Percentiles rank a stretch among this genome's conserved stretches.
Conservation (phyloP, 2,888 invertebrate genomes). For the Nebria brevicollis region DNA sequence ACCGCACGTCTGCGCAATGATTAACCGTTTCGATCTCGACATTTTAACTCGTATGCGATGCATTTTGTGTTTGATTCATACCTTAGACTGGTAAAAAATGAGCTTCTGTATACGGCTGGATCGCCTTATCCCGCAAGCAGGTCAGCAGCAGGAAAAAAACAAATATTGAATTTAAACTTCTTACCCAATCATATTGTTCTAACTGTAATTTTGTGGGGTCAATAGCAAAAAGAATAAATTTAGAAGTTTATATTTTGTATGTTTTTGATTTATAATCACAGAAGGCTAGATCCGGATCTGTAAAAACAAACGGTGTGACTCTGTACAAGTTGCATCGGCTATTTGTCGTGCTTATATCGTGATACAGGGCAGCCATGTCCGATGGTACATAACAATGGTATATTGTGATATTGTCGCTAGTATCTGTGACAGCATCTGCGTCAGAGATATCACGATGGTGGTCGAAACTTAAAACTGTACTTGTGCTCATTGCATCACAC, state of each 20-base stretch:
- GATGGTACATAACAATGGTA: neutral
- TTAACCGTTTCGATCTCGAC: conserved; percentile 62
- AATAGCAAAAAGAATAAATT: no score
- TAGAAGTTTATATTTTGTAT: neutral
- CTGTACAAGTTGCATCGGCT: neutral
- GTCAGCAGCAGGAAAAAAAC: neutral
- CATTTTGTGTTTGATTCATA: conserved; percentile 38
- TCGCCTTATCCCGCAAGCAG: neutral
- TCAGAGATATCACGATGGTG: conserved; percentile 25
- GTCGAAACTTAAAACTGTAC: conserved; percentile 27
- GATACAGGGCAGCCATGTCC: neutral
- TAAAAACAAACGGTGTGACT: neutral
- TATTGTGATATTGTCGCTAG: conserved; percentile 18
- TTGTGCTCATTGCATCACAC: conserved; percentile 2
- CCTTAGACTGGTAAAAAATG: conserved; percentile 26
- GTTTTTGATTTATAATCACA: neutral
- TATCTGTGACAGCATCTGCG: conserved; percentile 45
- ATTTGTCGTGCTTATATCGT: conserved; percentile 17
- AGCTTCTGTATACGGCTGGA: conserved; percentile 26
- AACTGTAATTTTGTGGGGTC: no score
- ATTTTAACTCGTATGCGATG: conserved; percentile 54
- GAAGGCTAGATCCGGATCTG: neutral
- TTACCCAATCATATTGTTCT: no score
- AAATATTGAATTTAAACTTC: neutral
- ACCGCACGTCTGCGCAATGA: conserved; percentile 52